phyloP scores from a whole-genome alignment of 2,888 invertebrate genomes.

The Cephus rjabovi region DNA sequence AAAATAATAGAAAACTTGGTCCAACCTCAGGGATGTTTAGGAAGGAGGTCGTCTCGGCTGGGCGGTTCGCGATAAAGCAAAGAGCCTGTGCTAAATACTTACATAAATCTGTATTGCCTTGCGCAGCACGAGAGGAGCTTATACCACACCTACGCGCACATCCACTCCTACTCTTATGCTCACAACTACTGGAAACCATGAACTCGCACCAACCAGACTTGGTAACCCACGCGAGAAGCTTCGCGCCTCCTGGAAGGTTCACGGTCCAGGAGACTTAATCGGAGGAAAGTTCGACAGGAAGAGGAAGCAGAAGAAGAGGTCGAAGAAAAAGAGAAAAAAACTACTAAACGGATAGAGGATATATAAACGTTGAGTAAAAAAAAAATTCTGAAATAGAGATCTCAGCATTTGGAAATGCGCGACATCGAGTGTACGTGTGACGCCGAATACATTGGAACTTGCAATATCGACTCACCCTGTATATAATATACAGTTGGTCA shows the following conservation, averaged over 20 bases:
- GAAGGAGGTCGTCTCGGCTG: slow-evolving; percentile 56
- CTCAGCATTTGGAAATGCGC: not conserved
- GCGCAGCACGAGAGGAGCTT: slow-evolving; percentile 59
- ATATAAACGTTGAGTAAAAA: not conserved
- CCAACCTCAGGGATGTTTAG: slow-evolving; percentile 2
- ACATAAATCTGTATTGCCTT: slow-evolving; percentile 68
- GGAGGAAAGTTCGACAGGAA: slow-evolving; percentile 15
- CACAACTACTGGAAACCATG: slow-evolving; percentile 12
- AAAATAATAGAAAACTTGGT: slow-evolving; percentile 51
- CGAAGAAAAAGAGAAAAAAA: not conserved
- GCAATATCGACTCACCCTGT: slow-evolving; percentile 1
- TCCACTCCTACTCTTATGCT: slow-evolving; percentile 17
- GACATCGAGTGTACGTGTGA: not conserved
- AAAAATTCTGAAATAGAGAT: not conserved
- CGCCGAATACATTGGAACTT: not conserved
- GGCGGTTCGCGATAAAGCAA: slow-evolving; percentile 65
- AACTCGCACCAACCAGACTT: not conserved
- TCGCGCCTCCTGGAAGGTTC: not conserved
- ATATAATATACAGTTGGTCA: slow-evolving; percentile 34
- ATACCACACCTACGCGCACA: slow-evolving; percentile 44
- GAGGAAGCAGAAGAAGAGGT: not conserved
- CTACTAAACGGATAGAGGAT: not conserved
- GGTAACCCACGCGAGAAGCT: slow-evolving; percentile 3
- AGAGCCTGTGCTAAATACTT: slow-evolving; percentile 66
- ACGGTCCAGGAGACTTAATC: slow-evolving; percentile 6